A percentile compares a stretch with the other conserved stretches of the same genome.
Conservation (phyloP, 2,113 vertebrate species). For the Malaclemys terrapin region DNA sequence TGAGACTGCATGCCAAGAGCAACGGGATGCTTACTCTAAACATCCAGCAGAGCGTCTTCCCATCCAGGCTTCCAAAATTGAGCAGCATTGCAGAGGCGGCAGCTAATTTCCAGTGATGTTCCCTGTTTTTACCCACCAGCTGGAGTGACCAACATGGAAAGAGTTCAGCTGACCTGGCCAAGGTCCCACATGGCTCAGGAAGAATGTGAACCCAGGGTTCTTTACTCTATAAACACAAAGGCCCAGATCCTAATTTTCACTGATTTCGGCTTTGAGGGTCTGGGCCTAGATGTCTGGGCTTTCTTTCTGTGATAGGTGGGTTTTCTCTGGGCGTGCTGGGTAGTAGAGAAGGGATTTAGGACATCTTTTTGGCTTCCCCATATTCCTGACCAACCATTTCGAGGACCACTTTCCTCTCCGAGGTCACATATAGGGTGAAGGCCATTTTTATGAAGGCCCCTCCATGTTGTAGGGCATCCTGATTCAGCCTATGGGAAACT, state of each 20-base stretch:
- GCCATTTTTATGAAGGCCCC: not conserved
- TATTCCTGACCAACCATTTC: not conserved
- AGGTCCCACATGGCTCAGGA: not conserved
- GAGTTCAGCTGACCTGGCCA: not conserved
- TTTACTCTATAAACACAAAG: not conserved
- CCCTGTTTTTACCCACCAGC: not conserved
- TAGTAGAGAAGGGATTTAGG: not conserved
- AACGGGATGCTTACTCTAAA: not conserved
- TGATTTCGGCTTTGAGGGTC: not conserved
- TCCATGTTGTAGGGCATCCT: not conserved
- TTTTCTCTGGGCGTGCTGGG: not conserved
- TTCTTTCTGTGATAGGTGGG: not conserved
- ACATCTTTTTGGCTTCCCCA: not conserved
- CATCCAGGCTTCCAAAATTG: not conserved
- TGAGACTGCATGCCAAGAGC: constrained; percentile 39
- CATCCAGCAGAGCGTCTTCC: not conserved
- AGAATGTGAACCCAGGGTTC: not conserved
- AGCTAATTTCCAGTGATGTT: not conserved
- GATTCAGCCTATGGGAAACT: not conserved
- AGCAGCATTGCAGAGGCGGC: rapidly evolving
- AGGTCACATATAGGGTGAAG: not conserved
- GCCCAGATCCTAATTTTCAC: not conserved
- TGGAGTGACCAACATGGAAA: not conserved
- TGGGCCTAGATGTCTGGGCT: not conserved
- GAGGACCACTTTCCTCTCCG: not conserved